Evolutionary conservation across 2,888 invertebrate genomes (phyloP), one percentile per base, ranked within the genome.

Genomic region (Sepioteuthis lessoniana): DNA sequence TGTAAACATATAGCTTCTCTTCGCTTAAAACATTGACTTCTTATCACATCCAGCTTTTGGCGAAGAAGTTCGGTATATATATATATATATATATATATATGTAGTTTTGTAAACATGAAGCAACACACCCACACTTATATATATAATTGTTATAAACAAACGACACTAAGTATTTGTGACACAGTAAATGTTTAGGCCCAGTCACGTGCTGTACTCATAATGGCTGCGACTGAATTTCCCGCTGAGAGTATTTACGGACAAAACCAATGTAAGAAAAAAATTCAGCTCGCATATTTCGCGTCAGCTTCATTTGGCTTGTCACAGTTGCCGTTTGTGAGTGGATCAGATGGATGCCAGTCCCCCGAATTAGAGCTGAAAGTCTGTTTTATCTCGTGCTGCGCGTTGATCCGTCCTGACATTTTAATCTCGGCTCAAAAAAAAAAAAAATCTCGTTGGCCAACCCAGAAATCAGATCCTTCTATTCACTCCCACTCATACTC

Each of bases 321-420:
- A 76, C 76, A n/a, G 76, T n/a, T n/a, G 31, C 76, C n/a, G n/a
- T n/a, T 76, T n/a, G n/a, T 76, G 76, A 76, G 76, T 76, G 76
- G 76, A 76, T 76, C 76, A 76, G 76, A 76, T 76, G n/a, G 76
- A 76, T 76, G 76, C 76, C 76, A 76, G 76, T n/a, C n/a, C n/a
- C 42, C 76, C n/a, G 76, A 76, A 76, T 76, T n/a, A 76, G 76
- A n/a, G n/a, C 76, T n/a, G 76, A n/a, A n/a, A n/a, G 76, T 76
- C 76, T 76, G 76, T 16, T 76, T 76, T n/a, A 76, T 76, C 10
- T 76, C 76, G 76, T 76, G 76, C 76, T 76, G 76, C 0, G 76
- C n/a, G n/a, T 19, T 76, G 76, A 76, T 76, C 76, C 76, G 76
- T n/a, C n/a, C n/a, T 76, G 76, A 76, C 76, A 76, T 76, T n/a